These are phyloP conservation scores for Pituophis catenifer DNA, from an alignment of 2,113 vertebrate species.

Conservation along the genomic window DNA sequence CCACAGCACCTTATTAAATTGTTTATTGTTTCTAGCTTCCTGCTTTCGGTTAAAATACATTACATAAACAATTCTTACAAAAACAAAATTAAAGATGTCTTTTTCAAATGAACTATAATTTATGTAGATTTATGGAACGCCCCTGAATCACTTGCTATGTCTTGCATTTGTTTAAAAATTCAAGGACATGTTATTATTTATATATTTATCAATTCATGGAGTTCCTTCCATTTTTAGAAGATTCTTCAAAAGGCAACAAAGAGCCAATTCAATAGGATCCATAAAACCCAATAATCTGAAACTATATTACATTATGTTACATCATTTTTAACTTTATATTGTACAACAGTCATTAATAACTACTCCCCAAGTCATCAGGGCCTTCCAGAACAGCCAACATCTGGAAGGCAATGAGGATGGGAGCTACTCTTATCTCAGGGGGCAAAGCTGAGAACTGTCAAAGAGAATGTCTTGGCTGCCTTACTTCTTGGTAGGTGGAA, in stretches of 20 bases:
- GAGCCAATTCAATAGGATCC: neutral
- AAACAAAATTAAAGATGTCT: slow-evolving; percentile 38
- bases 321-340: neutral
- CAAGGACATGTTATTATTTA: neutral
- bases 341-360: neutral
- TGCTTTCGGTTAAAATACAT: slow-evolving; percentile 43
- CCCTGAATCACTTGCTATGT: neutral
- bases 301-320: neutral
- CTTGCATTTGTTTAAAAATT: neutral
- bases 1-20: slow-evolving; percentile 70
- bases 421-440: neutral
- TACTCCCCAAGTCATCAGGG: neutral
- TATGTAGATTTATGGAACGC: neutral
- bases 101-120: neutral
- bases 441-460: neutral
- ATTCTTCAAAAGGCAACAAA: neutral
- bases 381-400: neutral
- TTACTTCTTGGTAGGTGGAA: neutral
- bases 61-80: slow-evolving; percentile 45
- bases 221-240: neutral
- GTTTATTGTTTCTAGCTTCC: slow-evolving; percentile 64
- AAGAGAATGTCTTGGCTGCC: neutral
- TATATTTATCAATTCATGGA: neutral
- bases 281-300: neutral
- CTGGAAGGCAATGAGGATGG: neutral